A percentile compares a stretch with the other conserved stretches of the same genome.
Evolutionary conservation across 2,797 vertebrate genomes (phyloP).

Genomic region (Phyllotis vaccarum): DNA sequence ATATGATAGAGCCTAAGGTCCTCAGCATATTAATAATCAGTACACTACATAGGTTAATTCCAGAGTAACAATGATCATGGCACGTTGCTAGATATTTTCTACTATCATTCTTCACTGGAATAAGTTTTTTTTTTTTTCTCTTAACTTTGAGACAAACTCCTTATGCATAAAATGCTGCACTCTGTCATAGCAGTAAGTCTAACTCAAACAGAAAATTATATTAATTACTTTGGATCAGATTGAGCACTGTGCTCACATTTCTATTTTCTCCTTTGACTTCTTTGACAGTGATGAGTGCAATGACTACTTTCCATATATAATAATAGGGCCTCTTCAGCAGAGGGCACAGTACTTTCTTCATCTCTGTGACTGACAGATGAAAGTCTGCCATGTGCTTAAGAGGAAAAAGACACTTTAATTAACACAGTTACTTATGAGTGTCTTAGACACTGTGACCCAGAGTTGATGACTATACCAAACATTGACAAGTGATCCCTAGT

Average conservation of each 20-base stretch:
- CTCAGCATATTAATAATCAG: slow-evolving; percentile 14
- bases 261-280: slow-evolving; percentile 64
- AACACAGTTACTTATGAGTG: slow-evolving; percentile 58
- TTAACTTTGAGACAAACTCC: slow-evolving; percentile 38
- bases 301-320: slow-evolving; percentile 44
- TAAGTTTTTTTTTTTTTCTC: slow-evolving; percentile 57
- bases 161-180: slow-evolving; percentile 45
- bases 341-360: slow-evolving; percentile 10
- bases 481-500: slow-evolving; percentile 52
- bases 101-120: slow-evolving; percentile 36
- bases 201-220: slow-evolving; percentile 65
- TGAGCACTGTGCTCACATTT: slow-evolving; percentile 25
- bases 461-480: slow-evolving; percentile 52
- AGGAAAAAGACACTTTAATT: slow-evolving; percentile 73
- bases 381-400: slow-evolving; percentile 21
- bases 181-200: slow-evolving; percentile 41
- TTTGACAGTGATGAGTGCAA: slow-evolving; percentile 63
- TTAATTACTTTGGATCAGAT: slow-evolving; percentile 58
- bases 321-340: slow-evolving; percentile 15
- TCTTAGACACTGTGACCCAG: slow-evolving; percentile 31
- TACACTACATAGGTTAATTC: slow-evolving; percentile 16
- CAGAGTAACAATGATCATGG: slow-evolving; percentile 39
- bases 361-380: slow-evolving; percentile 57
- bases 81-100: slow-evolving; percentile 27
- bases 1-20: background rate